These are phyloP conservation scores for Sebastes wilsoni DNA, from an alignment of 2,797 vertebrate genomes.

Conservation along the genomic window DNA sequence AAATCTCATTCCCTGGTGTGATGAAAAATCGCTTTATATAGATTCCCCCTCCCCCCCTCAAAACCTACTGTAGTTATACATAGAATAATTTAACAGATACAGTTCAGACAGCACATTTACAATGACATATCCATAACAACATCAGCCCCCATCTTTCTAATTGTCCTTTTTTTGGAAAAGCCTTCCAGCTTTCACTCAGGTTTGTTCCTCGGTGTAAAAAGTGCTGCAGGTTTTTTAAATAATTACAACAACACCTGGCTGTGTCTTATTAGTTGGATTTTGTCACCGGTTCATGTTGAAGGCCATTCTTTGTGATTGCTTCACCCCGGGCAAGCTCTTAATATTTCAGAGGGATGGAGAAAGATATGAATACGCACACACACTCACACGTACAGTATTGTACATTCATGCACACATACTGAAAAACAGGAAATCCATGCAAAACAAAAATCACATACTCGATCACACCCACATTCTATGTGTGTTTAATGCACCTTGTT, in stretches of 20 bases:
- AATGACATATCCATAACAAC: background rate
- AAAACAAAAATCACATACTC: background rate
- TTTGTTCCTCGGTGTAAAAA: background rate
- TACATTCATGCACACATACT: background rate
- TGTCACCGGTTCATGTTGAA: background rate
- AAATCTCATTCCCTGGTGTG: background rate
- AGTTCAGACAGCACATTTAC: no score
- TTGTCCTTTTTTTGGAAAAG: background rate
- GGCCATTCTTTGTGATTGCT: slow-evolving; percentile 8
- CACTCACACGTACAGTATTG: background rate
- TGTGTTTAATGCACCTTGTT: background rate
- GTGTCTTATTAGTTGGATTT: slow-evolving; percentile 1
- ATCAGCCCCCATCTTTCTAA: background rate
- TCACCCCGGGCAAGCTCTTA: slow-evolving; percentile 7
- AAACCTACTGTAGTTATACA: background rate
- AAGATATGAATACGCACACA: background rate
- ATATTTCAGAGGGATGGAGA: background rate
- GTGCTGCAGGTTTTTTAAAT: background rate
- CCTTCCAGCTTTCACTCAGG: background rate
- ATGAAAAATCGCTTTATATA: background rate
- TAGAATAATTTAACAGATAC: no score
- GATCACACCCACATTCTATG: background rate
- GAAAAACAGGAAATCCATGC: background rate
- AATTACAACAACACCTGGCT: slow-evolving; percentile 18
- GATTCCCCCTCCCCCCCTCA: background rate